Evolutionary conservation across 2,113 vertebrate species (phyloP), one percentile per base, ranked within the genome.

Genomic region (Diphyllodes magnificus): DNA sequence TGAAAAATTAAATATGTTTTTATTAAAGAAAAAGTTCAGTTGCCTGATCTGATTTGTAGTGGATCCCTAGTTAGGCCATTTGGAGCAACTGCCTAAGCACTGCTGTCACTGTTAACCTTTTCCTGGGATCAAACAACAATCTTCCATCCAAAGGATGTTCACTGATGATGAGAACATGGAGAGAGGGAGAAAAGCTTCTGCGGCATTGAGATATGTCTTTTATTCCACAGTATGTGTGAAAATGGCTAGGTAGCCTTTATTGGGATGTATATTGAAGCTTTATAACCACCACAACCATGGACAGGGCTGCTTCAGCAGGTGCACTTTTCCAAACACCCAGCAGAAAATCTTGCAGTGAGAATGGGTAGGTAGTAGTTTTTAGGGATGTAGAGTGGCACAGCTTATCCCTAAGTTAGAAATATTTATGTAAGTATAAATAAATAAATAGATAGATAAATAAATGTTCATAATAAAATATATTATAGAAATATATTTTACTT

Each of bases 201-300:
- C n/a, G 37, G 73, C 49, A 70, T 20, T 63, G 56, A 81, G 57
- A 53, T 78, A 24, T 22, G 39, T 59, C 6, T 60, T 86, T 90
- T 57, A 31, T 75, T 60, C 22, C 60, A 37, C 15, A 68, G 19
- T 23, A 61, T 28, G 22, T 44, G 42, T 73, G 83, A 60, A 84
- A 82, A 75, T 35, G 57, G 4, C 14, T 53, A 19, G 18, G 61
- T 17, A 90, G 31, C 49, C 49, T 51, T 76, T 87, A 27, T 7
- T 82, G 70, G 72, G 60, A 33, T 28, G 13, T 30, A 10, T 39
- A 24, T 17, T 79, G 57, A 80, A 66, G 33, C 22, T 80, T 37
- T 57, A 17, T 33, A 76, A 40, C 21, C 56, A 44, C n/a, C 11
- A 16, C 28, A n/a, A 19, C n/a, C 50, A 51, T 0, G 0, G 40